These are phyloP conservation scores for Odontomyia ornata DNA, from an alignment of 2,888 invertebrate genomes.

Conservation along the genomic window DNA sequence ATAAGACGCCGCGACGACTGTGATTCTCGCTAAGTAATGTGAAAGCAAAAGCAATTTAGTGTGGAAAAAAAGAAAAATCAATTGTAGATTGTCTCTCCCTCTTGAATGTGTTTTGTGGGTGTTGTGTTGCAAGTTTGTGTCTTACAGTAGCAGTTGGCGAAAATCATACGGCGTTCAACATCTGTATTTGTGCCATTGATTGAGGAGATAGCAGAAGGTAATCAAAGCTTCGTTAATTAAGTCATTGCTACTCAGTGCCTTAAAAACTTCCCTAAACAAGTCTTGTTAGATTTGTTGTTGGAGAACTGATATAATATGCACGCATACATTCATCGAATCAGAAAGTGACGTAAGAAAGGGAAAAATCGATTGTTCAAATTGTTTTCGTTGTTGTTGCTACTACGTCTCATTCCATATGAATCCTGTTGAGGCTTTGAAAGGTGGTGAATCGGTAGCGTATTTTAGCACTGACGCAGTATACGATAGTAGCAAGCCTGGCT, in stretches of 20 bases:
- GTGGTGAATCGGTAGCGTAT: neutral
- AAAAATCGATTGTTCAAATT: conserved; percentile 38
- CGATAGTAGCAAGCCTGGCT: neutral
- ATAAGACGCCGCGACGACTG: neutral
- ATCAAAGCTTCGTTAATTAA: neutral
- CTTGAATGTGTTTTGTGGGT: neutral
- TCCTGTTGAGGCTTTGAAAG: neutral
- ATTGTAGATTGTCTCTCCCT: neutral
- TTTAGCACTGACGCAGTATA: neutral
- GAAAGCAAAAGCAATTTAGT: neutral
- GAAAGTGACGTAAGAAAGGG: conserved; percentile 39
- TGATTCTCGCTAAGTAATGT: neutral
- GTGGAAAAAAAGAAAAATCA: neutral
- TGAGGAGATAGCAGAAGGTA: neutral
- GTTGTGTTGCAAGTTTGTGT: neutral
- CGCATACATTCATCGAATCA: neutral
- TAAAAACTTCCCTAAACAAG: neutral
- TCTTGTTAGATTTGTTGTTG: neutral
- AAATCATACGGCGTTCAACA: neutral
- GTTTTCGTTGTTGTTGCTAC: conserved; percentile 25
- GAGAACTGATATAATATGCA: neutral
- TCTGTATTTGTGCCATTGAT: neutral
- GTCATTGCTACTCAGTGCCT: neutral
- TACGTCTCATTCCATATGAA: neutral
- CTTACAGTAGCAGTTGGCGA: too few relatives aligned